phyloP scores from a whole-genome alignment of 2,888 invertebrate genomes.

The Disparrhopalites patrizii region DNA sequence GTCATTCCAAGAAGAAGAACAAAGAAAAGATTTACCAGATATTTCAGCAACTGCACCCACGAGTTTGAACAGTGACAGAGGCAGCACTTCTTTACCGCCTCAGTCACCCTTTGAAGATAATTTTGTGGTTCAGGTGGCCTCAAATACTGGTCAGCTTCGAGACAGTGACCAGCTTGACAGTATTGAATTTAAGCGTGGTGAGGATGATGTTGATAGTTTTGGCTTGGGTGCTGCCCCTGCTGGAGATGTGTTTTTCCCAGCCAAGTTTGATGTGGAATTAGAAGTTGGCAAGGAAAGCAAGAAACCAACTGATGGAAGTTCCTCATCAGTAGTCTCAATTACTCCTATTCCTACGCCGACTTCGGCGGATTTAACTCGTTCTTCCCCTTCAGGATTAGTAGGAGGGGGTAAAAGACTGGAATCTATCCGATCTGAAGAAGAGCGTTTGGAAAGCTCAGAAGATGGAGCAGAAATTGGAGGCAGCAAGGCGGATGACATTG shows the following conservation, averaged over 20 bases:
- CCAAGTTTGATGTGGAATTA: conserved; percentile 41
- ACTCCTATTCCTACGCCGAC: background rate
- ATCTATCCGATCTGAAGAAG: conserved; percentile 47
- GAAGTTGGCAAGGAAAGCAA: conserved; percentile 23
- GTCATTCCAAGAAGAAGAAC: background rate
- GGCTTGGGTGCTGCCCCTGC: background rate
- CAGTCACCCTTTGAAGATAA: conserved; percentile 47
- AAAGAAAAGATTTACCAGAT: too few relatives aligned
- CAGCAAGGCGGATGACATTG: conserved; percentile 51
- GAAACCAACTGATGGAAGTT: conserved; percentile 3
- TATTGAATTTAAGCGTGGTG: conserved; percentile 25
- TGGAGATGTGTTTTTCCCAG: conserved; percentile 43
- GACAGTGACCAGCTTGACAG: conserved; percentile 5
- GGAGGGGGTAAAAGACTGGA: conserved; percentile 36
- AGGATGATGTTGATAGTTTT: background rate
- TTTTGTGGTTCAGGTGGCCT: conserved; percentile 30
- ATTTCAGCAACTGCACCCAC: too few relatives aligned
- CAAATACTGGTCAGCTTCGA: background rate
- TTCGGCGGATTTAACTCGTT: background rate
- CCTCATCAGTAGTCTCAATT: background rate
- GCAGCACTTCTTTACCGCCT: conserved; percentile 28
- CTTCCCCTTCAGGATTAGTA: conserved; percentile 5
- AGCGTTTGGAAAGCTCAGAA: conserved; percentile 38
- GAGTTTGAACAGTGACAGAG: background rate
- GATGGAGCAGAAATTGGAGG: conserved; percentile 53